These are phyloP conservation scores for Scortum barcoo DNA, from an alignment of 2,113 vertebrate species.

Conservation along the genomic window DNA sequence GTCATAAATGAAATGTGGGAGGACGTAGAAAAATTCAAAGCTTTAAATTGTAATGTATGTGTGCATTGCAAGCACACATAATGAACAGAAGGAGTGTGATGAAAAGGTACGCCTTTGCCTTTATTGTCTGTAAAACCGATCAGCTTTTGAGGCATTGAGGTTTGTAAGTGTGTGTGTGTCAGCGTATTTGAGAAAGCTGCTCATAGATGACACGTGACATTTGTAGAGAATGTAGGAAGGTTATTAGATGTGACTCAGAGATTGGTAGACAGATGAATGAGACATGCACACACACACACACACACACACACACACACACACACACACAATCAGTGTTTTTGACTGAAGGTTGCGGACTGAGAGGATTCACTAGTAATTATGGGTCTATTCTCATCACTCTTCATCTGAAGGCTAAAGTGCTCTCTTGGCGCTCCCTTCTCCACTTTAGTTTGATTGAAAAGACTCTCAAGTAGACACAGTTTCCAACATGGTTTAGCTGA, in stretches of 20 bases:
- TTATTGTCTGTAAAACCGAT: slow-evolving; percentile 3
- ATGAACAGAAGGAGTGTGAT: not conserved
- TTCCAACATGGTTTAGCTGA: slow-evolving; percentile 40
- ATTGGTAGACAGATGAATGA: slow-evolving; percentile 33
- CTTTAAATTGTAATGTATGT: not conserved
- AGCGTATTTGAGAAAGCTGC: slow-evolving; percentile 11
- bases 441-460: slow-evolving; percentile 78
- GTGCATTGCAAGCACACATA: not conserved
- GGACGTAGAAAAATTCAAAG: not conserved
- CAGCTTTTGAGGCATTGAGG: not conserved
- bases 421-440: slow-evolving; percentile 67
- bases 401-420: slow-evolving; percentile 74
- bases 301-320: slow-evolving; percentile 12
- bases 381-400: slow-evolving; percentile 71
- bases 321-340: slow-evolving; percentile 36
- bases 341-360: slow-evolving; percentile 53
- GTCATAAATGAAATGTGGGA: not conserved
- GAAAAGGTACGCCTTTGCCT: not conserved
- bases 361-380: slow-evolving; percentile 69
- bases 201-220: slow-evolving; percentile 51
- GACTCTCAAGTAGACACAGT: slow-evolving; percentile 41
- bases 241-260: slow-evolving; percentile 43
- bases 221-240: slow-evolving; percentile 12
- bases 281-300: slow-evolving; percentile 32
- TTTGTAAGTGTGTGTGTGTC: slow-evolving; percentile 21